phyloP scores from a whole-genome alignment of 92 coral and sea anemone genomes.

The Palythoa caribaeorum region DNA sequence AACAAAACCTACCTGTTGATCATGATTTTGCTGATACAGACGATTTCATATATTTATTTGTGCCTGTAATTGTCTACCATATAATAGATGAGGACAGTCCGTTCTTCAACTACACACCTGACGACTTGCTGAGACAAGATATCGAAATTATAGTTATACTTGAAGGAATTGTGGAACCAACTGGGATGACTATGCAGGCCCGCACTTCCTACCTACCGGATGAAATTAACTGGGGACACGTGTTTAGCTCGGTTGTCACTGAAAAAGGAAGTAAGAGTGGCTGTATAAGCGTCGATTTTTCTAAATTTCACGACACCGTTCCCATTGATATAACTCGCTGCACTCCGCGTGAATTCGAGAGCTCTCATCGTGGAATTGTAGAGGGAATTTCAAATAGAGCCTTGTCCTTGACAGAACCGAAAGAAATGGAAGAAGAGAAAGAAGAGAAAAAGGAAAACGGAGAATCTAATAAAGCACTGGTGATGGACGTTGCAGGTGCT shows the following conservation, averaged over 20 bases:
- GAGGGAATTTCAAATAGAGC: conserved; percentile 7
- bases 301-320: conserved; percentile 54
- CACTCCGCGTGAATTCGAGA: conserved; percentile 64
- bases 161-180: conserved; percentile 82
- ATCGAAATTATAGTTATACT: conserved; percentile 75
- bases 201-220: conserved; percentile 83
- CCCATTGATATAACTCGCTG: conserved; percentile 50
- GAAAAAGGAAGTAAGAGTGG: conserved; percentile 45
- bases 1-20: conserved; percentile 54
- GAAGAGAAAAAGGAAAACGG: conserved; percentile 13
- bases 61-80: conserved; percentile 71
- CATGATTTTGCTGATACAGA: conserved; percentile 69
- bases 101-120: conserved; percentile 73
- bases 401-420: conserved; percentile 3
- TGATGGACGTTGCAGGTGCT: not conserved
- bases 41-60: conserved; percentile 71
- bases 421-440: conserved; percentile 24
- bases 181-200: conserved; percentile 85
- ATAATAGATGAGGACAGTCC: conserved; percentile 84
- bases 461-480: conserved; percentile 16
- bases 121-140: conserved; percentile 58
- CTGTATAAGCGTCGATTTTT: conserved; percentile 47
- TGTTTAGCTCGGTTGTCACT: conserved; percentile 61
- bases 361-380: conserved; percentile 23
- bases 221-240: conserved; percentile 85